phyloP scores from a whole-genome alignment of 2,113 vertebrate species.

The Cepphus grylle region DNA sequence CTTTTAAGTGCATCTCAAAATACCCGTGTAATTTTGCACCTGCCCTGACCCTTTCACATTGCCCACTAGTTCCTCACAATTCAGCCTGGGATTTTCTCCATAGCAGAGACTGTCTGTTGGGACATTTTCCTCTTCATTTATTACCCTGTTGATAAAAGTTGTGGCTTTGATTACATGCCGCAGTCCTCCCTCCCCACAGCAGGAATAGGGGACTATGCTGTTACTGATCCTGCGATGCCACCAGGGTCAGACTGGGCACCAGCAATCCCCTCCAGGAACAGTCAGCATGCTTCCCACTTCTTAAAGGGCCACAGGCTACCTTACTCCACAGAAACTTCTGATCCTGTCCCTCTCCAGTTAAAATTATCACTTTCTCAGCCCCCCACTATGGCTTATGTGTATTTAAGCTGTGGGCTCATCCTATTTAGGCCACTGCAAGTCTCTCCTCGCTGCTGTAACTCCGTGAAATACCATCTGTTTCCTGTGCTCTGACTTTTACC shows the following conservation, averaged over 20 bases:
- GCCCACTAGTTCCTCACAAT: neutral
- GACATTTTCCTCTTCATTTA: neutral
- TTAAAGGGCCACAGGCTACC: neutral
- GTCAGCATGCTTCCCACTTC: neutral
- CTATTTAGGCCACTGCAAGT: neutral
- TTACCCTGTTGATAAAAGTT: neutral
- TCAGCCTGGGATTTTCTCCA: neutral
- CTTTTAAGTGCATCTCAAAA: neutral
- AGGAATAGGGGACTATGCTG: neutral
- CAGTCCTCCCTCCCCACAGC: neutral
- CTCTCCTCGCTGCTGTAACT: neutral
- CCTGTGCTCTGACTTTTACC: neutral
- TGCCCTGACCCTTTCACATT: neutral
- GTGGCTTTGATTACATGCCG: neutral
- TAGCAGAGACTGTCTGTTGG: neutral
- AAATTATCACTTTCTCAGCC: neutral
- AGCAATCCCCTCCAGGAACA: neutral
- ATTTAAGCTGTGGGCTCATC: neutral
- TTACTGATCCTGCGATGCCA: neutral
- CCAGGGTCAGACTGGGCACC: neutral
- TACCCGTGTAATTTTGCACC: neutral
- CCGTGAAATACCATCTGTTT: neutral
- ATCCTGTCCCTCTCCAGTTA: neutral
- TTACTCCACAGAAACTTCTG: neutral
- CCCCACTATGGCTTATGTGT: accelerated